A percentile compares a stretch with the other conserved stretches of the same genome.
Conservation (phyloP, 2,888 invertebrate species). For the Plagodis dolabraria region DNA sequence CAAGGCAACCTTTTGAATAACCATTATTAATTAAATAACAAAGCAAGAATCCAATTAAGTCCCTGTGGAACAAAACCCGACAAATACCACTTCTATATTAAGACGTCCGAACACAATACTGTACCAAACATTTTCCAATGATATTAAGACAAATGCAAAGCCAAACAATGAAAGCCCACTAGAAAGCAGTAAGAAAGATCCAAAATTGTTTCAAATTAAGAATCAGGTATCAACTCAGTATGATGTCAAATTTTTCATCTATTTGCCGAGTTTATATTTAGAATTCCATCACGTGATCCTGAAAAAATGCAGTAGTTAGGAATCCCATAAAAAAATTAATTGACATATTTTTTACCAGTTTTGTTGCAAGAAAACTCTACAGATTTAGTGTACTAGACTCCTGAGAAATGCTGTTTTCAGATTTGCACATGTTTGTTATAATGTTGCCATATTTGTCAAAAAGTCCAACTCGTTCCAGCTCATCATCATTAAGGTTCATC, state of each 20-base stretch:
- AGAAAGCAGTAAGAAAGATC: constrained; percentile 2
- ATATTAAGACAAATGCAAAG: constrained; percentile 57
- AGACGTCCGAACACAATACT: constrained; percentile 33
- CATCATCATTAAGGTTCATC: not conserved
- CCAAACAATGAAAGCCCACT: constrained; percentile 17
- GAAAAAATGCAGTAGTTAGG: too few species aligned
- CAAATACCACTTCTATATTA: constrained; percentile 32
- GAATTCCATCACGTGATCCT: too few species aligned
- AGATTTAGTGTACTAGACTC: too few species aligned
- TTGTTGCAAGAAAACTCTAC: too few species aligned
- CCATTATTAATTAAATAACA: constrained; percentile 13
- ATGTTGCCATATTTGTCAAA: not conserved
- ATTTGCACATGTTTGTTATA: not conserved
- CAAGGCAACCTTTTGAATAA: too few species aligned
- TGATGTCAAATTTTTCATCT: too few species aligned
- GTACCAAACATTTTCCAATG: constrained; percentile 40
- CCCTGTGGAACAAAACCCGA: constrained; percentile 12
- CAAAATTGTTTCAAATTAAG: not conserved
- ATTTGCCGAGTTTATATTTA: too few species aligned
- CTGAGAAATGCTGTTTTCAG: too few species aligned
- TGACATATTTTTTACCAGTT: too few species aligned
- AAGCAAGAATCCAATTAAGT: constrained; percentile 18
- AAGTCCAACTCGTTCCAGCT: not conserved
- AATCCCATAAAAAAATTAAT: too few species aligned
- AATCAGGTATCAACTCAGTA: too few species aligned